A percentile compares a stretch with the other conserved stretches of the same genome.
Evolutionary conservation across 2,888 invertebrate species (phyloP).

Genomic region (Nemotelus pantherinus): DNA sequence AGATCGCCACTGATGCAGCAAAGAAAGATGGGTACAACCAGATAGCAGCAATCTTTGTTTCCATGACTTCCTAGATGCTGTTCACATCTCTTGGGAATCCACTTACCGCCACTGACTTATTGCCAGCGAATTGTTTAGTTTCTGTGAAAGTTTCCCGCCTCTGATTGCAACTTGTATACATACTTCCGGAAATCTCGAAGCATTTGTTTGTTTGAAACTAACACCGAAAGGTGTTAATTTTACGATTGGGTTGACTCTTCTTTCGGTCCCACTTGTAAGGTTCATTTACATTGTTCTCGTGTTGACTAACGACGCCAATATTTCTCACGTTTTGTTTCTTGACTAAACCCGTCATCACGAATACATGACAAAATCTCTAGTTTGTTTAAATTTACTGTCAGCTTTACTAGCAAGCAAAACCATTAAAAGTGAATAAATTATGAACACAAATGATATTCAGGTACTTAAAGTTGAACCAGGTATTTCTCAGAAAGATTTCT

Average conservation of each 20-base stretch:
- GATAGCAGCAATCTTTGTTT: not conserved
- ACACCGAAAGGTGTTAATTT: constrained; percentile 2
- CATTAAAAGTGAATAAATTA: too few relatives aligned
- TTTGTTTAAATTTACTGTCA: too few relatives aligned
- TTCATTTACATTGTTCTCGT: too few relatives aligned
- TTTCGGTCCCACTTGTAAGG: too few relatives aligned
- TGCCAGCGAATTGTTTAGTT: not conserved
- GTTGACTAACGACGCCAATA: too few relatives aligned
- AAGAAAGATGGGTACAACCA: not conserved
- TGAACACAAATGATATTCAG: too few relatives aligned
- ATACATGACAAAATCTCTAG: too few relatives aligned
- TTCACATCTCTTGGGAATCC: constrained; percentile 4
- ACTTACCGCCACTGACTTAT: not conserved
- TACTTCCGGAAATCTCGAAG: constrained; percentile 10
- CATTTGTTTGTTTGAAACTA: constrained; percentile 1
- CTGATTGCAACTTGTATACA: not conserved
- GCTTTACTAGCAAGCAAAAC: too few relatives aligned
- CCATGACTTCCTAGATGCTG: not conserved
- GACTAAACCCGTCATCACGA: too few relatives aligned
- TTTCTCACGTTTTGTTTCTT: too few relatives aligned
- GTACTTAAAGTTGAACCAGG: too few relatives aligned
- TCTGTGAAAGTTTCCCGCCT: not conserved
- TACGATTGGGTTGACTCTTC: not conserved
- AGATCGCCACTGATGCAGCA: not conserved
- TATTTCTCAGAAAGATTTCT: too few relatives aligned